phyloP scores from a whole-genome alignment of 2,113 vertebrate genomes.

The Ochotona curzoniae region DNA sequence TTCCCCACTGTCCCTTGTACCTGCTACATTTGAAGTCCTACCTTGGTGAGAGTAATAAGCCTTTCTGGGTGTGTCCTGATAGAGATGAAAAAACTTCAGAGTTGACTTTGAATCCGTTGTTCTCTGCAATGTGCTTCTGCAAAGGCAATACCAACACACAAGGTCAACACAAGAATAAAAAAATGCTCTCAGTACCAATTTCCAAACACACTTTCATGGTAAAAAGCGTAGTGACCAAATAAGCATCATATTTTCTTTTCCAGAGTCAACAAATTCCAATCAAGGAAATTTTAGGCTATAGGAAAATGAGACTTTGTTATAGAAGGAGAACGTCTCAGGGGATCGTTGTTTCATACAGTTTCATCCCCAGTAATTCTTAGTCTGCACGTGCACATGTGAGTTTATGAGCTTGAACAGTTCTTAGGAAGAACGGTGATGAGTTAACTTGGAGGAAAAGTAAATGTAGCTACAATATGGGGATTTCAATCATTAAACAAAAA shows the following conservation, averaged over 20 bases:
- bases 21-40: neutral
- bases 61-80: neutral
- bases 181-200: neutral
- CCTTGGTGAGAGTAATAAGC: conserved; percentile 6
- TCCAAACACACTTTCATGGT: neutral
- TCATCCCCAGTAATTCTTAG: conserved; percentile 11
- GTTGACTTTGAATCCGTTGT: neutral
- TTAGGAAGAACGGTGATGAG: neutral
- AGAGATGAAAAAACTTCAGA: neutral
- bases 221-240: neutral
- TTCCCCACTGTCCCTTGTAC: neutral
- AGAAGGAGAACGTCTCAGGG: neutral
- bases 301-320: neutral
- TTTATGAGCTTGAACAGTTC: neutral
- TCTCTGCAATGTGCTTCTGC: neutral
- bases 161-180: neutral
- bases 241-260: neutral
- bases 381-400: neutral
- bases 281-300: neutral
- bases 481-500: conserved; percentile 43
- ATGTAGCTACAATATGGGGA: neutral
- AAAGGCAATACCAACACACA: neutral
- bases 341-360: neutral
- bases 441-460: conserved; percentile 31
- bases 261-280: neutral